Evolutionary conservation across 2,797 vertebrate genomes (phyloP).

Genomic region (Danio tinwini): DNA sequence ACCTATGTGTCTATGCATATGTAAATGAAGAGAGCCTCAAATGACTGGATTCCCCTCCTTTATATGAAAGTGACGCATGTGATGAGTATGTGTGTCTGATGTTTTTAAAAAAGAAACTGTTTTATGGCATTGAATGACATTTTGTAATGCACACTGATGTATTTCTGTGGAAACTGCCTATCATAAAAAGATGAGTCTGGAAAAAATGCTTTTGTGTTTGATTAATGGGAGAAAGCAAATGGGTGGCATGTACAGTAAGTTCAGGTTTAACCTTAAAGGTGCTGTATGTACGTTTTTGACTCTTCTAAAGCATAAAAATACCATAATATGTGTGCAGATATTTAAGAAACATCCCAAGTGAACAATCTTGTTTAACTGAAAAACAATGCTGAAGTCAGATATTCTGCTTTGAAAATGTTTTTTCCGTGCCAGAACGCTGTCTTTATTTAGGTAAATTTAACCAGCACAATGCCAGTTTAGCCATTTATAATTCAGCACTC

Average conservation of each 20-base stretch:
- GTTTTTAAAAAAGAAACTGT: not conserved
- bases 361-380: too few species aligned
- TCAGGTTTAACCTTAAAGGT: too few species aligned
- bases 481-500: too few species aligned
- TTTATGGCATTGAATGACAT: not conserved
- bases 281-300: too few species aligned
- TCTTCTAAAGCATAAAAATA: too few species aligned
- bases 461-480: too few species aligned
- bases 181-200: not conserved
- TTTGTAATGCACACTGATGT: not conserved
- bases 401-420: too few species aligned
- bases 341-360: too few species aligned
- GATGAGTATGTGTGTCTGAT: conserved; percentile 9
- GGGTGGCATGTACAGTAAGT: not conserved
- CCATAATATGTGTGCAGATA: too few species aligned
- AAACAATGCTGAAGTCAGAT: too few species aligned
- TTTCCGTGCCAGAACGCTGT: too few species aligned
- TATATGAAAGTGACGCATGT: not conserved
- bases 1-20: not conserved
- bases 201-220: not conserved
- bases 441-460: too few species aligned
- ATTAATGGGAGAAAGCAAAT: not conserved
- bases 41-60: not conserved
- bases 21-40: not conserved
- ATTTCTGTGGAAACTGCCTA: not conserved